phyloP scores from a whole-genome alignment of 2,888 invertebrate species.

The Sylvicola fuscatus region DNA sequence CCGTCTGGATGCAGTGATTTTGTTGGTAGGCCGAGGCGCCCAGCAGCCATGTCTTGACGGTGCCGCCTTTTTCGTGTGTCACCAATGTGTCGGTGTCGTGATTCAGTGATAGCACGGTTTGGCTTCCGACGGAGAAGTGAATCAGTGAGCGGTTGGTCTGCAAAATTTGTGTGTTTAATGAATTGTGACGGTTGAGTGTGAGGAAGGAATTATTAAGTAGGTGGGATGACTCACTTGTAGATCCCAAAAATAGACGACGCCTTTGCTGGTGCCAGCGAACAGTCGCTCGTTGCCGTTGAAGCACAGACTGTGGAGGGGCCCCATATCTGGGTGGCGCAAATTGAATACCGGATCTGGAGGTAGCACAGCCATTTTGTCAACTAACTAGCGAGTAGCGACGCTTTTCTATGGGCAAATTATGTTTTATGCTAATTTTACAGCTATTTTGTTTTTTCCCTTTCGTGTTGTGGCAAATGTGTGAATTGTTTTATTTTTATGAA shows the following conservation, averaged over 20 bases:
- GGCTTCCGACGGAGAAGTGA: slow-evolving; percentile 40
- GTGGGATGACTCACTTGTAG: slow-evolving; percentile 42
- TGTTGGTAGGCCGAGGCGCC: slow-evolving; percentile 37
- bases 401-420: too few species aligned
- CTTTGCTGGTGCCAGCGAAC: slow-evolving; percentile 52
- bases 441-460: too few species aligned
- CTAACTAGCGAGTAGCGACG: too few species aligned
- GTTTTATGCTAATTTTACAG: too few species aligned
- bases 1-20: slow-evolving; percentile 32
- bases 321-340: slow-evolving; percentile 46
- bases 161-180: slow-evolving; percentile 14
- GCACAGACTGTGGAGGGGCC: slow-evolving; percentile 47
- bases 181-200: too few species aligned
- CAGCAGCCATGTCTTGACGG: slow-evolving; percentile 42
- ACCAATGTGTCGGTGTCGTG: slow-evolving; percentile 34
- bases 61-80: slow-evolving; percentile 55
- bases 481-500: too few species aligned
- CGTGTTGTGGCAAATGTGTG: too few species aligned
- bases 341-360: slow-evolving; percentile 61
- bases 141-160: slow-evolving; percentile 50
- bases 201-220: too few species aligned
- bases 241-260: slow-evolving; percentile 59
- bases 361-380: slow-evolving; percentile 57
- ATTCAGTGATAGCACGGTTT: slow-evolving; percentile 19
- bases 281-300: slow-evolving; percentile 46